Evolutionary conservation across 2,888 invertebrate species (phyloP).

Genomic region (Lacanobia oleracea): DNA sequence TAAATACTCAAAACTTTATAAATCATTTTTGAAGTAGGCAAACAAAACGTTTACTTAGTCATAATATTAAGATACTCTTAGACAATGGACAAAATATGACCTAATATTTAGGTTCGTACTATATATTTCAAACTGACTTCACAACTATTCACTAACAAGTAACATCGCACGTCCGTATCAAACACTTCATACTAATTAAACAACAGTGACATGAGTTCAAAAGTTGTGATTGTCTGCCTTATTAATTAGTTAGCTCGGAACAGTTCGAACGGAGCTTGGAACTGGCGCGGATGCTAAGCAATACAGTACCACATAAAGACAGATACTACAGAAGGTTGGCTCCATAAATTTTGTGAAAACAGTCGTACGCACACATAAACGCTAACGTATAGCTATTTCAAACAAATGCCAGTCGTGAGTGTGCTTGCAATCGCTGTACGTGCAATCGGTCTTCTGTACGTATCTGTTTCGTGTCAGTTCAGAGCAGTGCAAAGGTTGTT

Average conservation of each 20-base stretch:
- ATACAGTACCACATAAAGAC: neutral
- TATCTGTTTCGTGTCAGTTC: neutral
- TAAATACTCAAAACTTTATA: too few species aligned
- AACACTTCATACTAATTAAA: constrained; percentile 16
- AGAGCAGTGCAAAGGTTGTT: constrained; percentile 22
- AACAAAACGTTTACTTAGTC: too few species aligned
- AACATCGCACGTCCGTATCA: neutral
- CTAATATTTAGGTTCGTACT: neutral
- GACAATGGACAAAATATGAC: too few species aligned
- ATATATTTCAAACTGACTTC: neutral
- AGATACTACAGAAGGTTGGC: neutral
- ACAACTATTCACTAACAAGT: constrained; percentile 4
- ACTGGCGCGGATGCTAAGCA: constrained; percentile 24
- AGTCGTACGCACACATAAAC: neutral
- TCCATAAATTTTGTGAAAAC: neutral
- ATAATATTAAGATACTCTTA: too few species aligned
- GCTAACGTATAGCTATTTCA: too few species aligned
- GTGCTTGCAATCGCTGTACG: neutral
- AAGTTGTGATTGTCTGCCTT: constrained; percentile 37
- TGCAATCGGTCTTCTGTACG: neutral
- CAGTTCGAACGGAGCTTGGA: constrained; percentile 13
- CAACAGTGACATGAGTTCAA: constrained; percentile 37
- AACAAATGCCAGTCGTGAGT: neutral
- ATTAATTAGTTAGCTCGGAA: constrained; percentile 46
- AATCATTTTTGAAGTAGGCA: too few species aligned